Evolutionary conservation across 2,797 vertebrate species (phyloP).

Genomic region (Chloroceryle inda): DNA sequence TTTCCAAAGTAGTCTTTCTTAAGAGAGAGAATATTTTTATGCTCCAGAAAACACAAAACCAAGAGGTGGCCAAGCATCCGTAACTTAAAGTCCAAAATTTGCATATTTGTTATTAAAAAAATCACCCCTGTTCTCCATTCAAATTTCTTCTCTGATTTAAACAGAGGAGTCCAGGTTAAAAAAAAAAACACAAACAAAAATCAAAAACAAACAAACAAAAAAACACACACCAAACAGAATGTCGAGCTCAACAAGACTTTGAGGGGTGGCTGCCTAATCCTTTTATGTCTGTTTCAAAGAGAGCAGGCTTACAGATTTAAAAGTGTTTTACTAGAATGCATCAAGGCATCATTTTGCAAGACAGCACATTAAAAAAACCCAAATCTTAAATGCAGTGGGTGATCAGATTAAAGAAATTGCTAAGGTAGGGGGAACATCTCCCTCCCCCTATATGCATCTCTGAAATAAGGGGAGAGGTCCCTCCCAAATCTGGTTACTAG

Average conservation of each 20-base stretch:
- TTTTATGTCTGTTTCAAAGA: not conserved
- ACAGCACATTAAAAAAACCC: not conserved
- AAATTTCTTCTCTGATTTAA: not conserved
- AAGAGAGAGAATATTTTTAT: not conserved
- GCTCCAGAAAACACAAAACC: not conserved
- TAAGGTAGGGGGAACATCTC: not conserved
- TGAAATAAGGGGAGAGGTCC: not conserved
- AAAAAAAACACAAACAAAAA: not conserved
- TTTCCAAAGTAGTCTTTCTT: not conserved
- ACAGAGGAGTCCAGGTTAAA: not conserved
- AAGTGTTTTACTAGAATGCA: not conserved
- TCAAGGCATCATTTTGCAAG: not conserved
- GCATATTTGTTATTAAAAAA: not conserved
- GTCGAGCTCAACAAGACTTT: not conserved
- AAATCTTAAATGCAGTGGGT: not conserved
- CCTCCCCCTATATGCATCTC: not conserved
- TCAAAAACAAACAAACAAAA: no score
- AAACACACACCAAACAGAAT: not conserved
- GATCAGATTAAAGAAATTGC: not conserved
- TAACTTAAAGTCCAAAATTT: not conserved
- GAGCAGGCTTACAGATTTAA: accelerated
- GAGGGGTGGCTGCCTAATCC: not conserved
- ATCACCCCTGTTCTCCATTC: not conserved
- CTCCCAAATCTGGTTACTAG: not conserved
- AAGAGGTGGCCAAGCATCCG: not conserved